Conservation (phyloP, 1,140 invertebrate species). For the Centruroides sculpturatus region DNA sequence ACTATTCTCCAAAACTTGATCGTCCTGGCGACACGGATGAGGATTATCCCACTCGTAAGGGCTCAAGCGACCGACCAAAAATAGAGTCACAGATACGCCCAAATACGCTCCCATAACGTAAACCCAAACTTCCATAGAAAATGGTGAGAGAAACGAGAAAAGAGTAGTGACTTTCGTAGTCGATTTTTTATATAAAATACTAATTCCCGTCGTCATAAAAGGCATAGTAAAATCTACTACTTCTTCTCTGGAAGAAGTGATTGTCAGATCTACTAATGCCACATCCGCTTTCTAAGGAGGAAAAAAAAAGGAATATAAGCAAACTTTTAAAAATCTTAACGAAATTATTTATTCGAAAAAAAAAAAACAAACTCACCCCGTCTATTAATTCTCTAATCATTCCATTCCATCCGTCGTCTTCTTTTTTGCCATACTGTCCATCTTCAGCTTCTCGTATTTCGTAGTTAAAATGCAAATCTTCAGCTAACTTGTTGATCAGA, state of each 20-base stretch:
- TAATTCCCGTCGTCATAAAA: constrained; percentile 36
- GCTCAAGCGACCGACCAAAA: constrained; percentile 79
- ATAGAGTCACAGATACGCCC: constrained; percentile 81
- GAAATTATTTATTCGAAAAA: neutral
- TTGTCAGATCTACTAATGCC: constrained; percentile 83
- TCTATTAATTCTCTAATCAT: constrained; percentile 67
- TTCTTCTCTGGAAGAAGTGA: constrained; percentile 74
- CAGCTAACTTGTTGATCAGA: constrained; percentile 41
- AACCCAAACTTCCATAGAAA: constrained; percentile 88
- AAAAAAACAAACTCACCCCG: constrained; percentile 49
- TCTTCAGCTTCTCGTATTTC: constrained; percentile 40
- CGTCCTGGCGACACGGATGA: constrained; percentile 59
- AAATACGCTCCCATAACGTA: constrained; percentile 88
- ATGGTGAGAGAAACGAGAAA: constrained; percentile 80
- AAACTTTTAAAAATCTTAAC: neutral
- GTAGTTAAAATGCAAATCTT: constrained; percentile 57
- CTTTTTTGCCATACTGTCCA: constrained; percentile 29
- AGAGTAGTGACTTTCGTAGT: constrained; percentile 75
- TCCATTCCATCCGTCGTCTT: constrained; percentile 40
- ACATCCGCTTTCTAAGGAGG: constrained; percentile 51
- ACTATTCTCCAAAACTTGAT: constrained; percentile 58
- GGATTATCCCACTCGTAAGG: constrained; percentile 72
- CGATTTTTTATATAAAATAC: constrained; percentile 36
- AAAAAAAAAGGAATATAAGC: neutral
- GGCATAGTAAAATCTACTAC: constrained; percentile 61